Base-by-base conservation (phyloP, 2,797 vertebrate species). In the Acipenser ruthenus region DNA sequence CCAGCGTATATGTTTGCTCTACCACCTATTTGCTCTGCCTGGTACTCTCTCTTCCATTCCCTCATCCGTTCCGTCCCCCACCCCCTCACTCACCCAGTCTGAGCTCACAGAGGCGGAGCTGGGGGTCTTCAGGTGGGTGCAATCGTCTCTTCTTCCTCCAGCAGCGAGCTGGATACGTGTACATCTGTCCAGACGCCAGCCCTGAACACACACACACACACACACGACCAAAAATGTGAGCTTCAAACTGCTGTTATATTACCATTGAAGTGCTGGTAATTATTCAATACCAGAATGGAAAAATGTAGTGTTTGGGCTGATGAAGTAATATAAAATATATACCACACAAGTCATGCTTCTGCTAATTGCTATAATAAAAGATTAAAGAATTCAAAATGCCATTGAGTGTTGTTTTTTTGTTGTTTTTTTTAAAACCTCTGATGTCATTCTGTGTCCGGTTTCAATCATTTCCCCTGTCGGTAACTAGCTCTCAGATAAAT, bases 71-170 rank as follows among this genome's bases (percentile, higher is more conserved):
- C 83, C 75, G 72, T 77, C 80, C 81, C 81, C 79, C 78, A 68
- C 52, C 62, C 67, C 52, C 68, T 11, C 51, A 84, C 89, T 82
- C 84, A 98, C 96, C 95, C 23, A 96, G 90, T 78, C 95, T 93
- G 66, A 98, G 92, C 73, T 96, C 94, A 68, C 95, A 89, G 73
- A 98, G 89, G 68, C 94, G 90, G 76, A 98, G 87, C 66, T 92
- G 91, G 51, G 94, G 89, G 72, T 98, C 95, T 71, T 94, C 91
- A 64, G 93, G 82, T 5, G 93, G 92, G 78, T 96, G 93, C 73
- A 98, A 90, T 77, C 94, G 88, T 77, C 94, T 93, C 82, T 97
- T 98, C 87, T 98, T 98, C 68, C 94, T 92, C 94, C 96, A 98
- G 84, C 95, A 98, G 71, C 94, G 95, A 68, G 96, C 94, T 12